phyloP scores from a whole-genome alignment of 2,888 invertebrate species.

The Prenolepis imparis region DNA sequence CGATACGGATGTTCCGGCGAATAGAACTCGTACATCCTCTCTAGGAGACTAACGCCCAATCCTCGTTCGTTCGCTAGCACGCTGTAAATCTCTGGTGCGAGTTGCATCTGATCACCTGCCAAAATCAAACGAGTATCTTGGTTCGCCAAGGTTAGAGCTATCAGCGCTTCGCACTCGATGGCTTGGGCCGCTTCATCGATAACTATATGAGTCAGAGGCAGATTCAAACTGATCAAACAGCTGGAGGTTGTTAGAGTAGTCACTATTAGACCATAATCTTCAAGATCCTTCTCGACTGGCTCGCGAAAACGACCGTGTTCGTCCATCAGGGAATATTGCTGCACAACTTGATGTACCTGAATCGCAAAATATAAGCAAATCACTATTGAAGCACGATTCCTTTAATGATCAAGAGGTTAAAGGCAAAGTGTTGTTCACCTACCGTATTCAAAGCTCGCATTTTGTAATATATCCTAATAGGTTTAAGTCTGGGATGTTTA shows the following conservation, averaged over 20 bases:
- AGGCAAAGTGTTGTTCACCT: slow-evolving; percentile 85
- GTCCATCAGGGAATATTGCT: slow-evolving; percentile 91
- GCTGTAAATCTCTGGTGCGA: slow-evolving; percentile 94
- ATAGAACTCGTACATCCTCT: slow-evolving; percentile 92
- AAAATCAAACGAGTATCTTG: slow-evolving; percentile 91
- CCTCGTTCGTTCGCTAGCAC: slow-evolving; percentile 91
- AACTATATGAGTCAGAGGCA: slow-evolving; percentile 92
- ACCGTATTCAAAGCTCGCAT: slow-evolving; percentile 93
- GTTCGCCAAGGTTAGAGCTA: slow-evolving; percentile 92
- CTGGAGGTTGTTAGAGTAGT: slow-evolving; percentile 93
- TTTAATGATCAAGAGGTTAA: background rate
- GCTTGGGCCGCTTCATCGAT: slow-evolving; percentile 96
- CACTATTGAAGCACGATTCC: background rate
- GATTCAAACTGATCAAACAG: slow-evolving; percentile 90
- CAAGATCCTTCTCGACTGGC: slow-evolving; percentile 91
- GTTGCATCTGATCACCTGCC: slow-evolving; percentile 95
- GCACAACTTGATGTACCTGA: slow-evolving; percentile 82
- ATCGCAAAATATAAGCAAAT: slow-evolving; percentile 33
- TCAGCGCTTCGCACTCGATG: slow-evolving; percentile 94
- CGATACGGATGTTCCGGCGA: slow-evolving; percentile 92
- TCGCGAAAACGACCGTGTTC: slow-evolving; percentile 89
- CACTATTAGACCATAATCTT: slow-evolving; percentile 90
- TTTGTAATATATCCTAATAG: slow-evolving; percentile 93
- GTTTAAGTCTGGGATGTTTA: slow-evolving; percentile 88
- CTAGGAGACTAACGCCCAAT: slow-evolving; percentile 91